These are phyloP conservation scores for Entelurus aequoreus DNA, from an alignment of 2,113 vertebrate species.

Conservation along the genomic window DNA sequence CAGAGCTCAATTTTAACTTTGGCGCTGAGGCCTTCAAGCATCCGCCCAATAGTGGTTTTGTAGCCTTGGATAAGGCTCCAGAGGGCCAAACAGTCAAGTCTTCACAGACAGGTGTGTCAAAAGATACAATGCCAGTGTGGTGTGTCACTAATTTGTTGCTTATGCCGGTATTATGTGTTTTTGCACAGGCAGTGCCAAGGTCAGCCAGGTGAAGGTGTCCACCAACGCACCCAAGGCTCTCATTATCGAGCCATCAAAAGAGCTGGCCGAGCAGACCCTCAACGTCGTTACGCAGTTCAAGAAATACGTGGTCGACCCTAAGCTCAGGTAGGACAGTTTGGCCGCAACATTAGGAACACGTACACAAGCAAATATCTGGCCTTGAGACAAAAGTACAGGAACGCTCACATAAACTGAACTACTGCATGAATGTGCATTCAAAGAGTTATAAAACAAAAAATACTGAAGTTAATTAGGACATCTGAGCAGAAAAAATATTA, in stretches of 20 bases:
- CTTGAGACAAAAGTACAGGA: too few species aligned
- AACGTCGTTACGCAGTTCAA: constrained; percentile 91
- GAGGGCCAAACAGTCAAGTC: constrained; percentile 84
- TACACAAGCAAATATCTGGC: too few species aligned
- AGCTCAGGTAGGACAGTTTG: constrained; percentile 77
- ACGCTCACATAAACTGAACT: too few species aligned
- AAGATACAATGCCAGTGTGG: background rate
- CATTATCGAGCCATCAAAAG: constrained; percentile 92
- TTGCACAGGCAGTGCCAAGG: constrained; percentile 81
- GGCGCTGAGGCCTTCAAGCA: constrained; percentile 90
- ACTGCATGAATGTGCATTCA: too few species aligned
- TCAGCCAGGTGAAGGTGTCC: constrained; percentile 80
- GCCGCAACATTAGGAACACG: too few species aligned
- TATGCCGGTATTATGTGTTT: background rate
- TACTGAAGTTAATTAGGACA: too few species aligned
- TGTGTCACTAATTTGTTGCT: background rate
- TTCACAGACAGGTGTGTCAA: constrained; percentile 78
- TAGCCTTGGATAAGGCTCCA: constrained; percentile 78
- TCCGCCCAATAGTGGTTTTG: constrained; percentile 84
- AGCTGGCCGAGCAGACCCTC: constrained; percentile 92
- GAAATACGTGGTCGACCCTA: constrained; percentile 89
- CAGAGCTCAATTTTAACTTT: constrained; percentile 95
- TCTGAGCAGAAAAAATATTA: too few species aligned
- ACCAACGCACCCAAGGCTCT: constrained; percentile 88
- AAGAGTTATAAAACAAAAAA: too few species aligned